Evolutionary conservation across 2,113 vertebrate genomes (phyloP), one percentile per base, ranked within the genome.

Genomic region (Dicentrarchus labrax): DNA sequence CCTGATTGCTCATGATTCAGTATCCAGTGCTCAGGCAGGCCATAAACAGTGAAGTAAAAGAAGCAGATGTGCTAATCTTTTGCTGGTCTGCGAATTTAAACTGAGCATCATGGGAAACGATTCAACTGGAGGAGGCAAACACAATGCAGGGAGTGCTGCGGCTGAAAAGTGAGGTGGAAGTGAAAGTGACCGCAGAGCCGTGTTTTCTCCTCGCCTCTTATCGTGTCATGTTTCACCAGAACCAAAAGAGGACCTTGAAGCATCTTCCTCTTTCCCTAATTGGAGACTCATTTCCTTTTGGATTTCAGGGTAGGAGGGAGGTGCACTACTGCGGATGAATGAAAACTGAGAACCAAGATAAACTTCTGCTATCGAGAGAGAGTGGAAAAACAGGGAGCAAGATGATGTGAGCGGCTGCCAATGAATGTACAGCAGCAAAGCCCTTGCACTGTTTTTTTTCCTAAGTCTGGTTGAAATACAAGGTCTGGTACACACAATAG

Each of bases 181-280:
- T 91, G 91, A 93, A 90, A 93, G 84, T 74, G 86, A 86, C 69
- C 57, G 36, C 24, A 61, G 45, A 21, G 73, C 59, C 0, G 3
- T 50, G 53, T 72, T 76, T 79, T 22, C 24, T 21, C 19, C 30
- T 12, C 7, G 2, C 22, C 12, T 72, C n/a, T 71, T 65, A 65
- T 68, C 17, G 67, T 62, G 73, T 89, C 64, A 13, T 6, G 66
- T 87, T 85, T 78, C 72, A 60, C 16, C 61, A 71, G 8, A 83
- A 69, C 15, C 10, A 88, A 87, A 88, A 88, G 79, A 85, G 90
- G 73, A 90, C 85, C 75, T 90, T 87, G 72, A 89, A 84, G 59
- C 80, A 48, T 85, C 88, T 89, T 92, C 89, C 53, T 76, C 90
- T 85, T 89, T 72, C 65, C 73, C 71, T 72, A 80, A 88, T 85